Conservation (phyloP, 2,888 invertebrate species). For the Endotricha flammealis region DNA sequence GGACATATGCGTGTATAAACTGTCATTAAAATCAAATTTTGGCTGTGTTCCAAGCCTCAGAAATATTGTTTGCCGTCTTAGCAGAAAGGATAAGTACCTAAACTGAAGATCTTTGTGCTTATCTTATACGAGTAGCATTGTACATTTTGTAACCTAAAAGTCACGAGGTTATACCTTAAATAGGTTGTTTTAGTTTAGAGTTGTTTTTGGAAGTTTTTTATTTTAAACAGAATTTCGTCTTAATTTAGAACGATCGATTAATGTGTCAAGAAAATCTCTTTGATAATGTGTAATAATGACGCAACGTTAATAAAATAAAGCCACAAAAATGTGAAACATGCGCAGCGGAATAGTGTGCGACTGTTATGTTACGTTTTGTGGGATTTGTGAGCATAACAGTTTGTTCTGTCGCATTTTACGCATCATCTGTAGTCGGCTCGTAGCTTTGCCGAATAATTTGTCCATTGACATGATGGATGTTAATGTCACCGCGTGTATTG, state of each 20-base stretch:
- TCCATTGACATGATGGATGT: conserved; percentile 51
- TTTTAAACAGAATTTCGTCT: neutral
- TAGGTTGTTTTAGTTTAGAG: neutral
- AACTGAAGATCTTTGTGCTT: conserved; percentile 38
- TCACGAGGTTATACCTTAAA: conserved; percentile 9
- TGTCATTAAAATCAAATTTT: conserved; percentile 75
- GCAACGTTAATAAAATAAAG: too few relatives aligned
- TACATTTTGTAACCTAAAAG: conserved; percentile 23
- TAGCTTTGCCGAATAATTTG: conserved; percentile 50
- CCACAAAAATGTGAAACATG: neutral
- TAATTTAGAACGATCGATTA: neutral
- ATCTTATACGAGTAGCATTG: conserved; percentile 35
- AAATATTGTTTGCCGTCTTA: conserved; percentile 66
- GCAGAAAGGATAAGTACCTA: conserved; percentile 47
- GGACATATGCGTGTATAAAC: conserved; percentile 64
- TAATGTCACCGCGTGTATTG: conserved; percentile 43
- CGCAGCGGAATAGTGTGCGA: neutral
- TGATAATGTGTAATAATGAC: neutral
- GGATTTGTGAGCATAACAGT: conserved; percentile 12
- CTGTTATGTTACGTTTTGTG: neutral
- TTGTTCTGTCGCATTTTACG: conserved; percentile 28
- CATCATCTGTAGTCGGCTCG: conserved; percentile 35
- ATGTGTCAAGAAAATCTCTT: too few relatives aligned
- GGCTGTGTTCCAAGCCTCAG: conserved; percentile 59
- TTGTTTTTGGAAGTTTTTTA: neutral